Evolutionary conservation across 1,140 invertebrate species (phyloP), one percentile per base, ranked within the genome.

Genomic region (Choristoneura fumiferana): DNA sequence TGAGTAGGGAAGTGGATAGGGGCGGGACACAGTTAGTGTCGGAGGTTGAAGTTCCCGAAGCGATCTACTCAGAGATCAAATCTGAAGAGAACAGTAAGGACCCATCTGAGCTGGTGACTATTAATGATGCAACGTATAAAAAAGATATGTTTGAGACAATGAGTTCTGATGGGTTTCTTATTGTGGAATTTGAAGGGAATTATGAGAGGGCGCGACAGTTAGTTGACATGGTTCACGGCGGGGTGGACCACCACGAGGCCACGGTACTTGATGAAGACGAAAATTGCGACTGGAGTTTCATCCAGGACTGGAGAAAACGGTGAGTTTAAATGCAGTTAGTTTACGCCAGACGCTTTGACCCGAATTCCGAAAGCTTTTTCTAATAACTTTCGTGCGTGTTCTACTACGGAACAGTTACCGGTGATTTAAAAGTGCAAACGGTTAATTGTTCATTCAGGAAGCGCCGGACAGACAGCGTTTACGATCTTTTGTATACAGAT

Each of bases 301-400:
- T 94, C 36, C 93, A 94, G 84, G 92, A 93, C 67, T 94, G 93
- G 93, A 86, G 93, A 69, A 91, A 91, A 84, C 89, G 92, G 92
- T 92, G 87, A 87, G 89, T 78, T 18, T 40, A 58, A 8, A 56
- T 53, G 13, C 55, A 56, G 35, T 62, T 58, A 58, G 54, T 34
- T 49, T 8, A 6, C 54, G 45, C 15, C 34, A 67, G 62, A 67
- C 57, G 1, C 14, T 18, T 35, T 55, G 67, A 63, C 64, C 70
- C 60, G 10, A 34, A 64, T 72, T 64, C 45, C 57, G 58, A 58
- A 49, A 53, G 52, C 60, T 65, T 71, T 64, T 54, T 66, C 62
- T 63, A 67, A 58, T 62, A n/a, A n/a, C n/a, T 49, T 63, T 57
- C 36, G 43, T 33, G 15, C 43, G 35, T 39, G 49, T 57, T 59